Conservation (phyloP, 2,888 invertebrate genomes). For the Iphiclides podalirius region DNA sequence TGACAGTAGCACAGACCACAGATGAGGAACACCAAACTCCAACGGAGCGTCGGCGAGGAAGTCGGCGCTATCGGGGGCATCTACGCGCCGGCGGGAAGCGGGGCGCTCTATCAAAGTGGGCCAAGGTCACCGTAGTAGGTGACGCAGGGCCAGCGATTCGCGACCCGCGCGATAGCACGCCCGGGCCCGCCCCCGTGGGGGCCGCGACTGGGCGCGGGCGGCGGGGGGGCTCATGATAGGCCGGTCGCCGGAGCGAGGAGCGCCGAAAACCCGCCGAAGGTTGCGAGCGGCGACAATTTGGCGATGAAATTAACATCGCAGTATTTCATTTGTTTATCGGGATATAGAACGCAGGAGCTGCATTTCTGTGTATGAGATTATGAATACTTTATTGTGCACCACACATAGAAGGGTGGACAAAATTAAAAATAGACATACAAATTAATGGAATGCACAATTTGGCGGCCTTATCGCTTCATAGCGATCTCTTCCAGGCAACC, state of each 20-base stretch:
- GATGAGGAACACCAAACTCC: too few relatives aligned
- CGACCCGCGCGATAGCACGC: constrained; percentile 45
- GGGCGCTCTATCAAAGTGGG: constrained; percentile 60
- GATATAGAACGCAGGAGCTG: too few relatives aligned
- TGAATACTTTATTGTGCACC: too few relatives aligned
- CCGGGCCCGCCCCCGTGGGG: constrained; percentile 33
- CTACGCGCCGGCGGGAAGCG: constrained; percentile 40
- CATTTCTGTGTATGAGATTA: too few relatives aligned
- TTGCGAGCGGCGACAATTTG: constrained; percentile 25
- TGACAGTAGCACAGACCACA: too few relatives aligned
- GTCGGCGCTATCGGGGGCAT: constrained; percentile 51
- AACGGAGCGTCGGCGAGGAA: constrained; percentile 51
- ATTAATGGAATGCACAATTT: too few relatives aligned
- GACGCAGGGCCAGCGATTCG: constrained; percentile 38
- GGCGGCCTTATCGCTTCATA: too few relatives aligned
- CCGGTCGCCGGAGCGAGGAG: constrained; percentile 36
- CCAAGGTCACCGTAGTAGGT: constrained; percentile 54
- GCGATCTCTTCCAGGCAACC: too few relatives aligned
- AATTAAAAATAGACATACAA: too few relatives aligned
- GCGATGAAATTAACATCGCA: constrained; percentile 24
- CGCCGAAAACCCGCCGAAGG: constrained; percentile 51
- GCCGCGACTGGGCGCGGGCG: constrained; percentile 29
- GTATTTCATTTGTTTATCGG: constrained; percentile 1
- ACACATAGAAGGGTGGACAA: too few relatives aligned
- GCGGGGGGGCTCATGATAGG: constrained; percentile 36